Base-by-base conservation (phyloP, 2,888 invertebrate species). In the Campaea margaritaria region DNA sequence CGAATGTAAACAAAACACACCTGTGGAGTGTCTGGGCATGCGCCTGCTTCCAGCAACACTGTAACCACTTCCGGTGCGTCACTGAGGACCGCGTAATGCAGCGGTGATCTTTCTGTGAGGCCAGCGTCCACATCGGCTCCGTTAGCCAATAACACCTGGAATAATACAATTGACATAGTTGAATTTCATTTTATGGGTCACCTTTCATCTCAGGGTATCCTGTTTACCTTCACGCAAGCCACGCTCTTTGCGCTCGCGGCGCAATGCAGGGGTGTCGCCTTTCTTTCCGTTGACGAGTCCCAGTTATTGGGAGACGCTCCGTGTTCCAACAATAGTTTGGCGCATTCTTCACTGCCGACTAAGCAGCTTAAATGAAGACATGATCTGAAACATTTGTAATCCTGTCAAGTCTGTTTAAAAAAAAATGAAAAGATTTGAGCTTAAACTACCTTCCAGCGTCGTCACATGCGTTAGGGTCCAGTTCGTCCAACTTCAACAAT, bases 101-200 rank as follows among this genome's bases (percentile, higher is more conserved):
- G 86, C 0, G 98, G 96, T 41, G 96, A 96, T 65, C 94, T 94
- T 54, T 94, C 94, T 53, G 87, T 93, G 48, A 94, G 87, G 12
- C 96, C 96, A 8, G 96, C 95, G 74, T 96, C 95, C n/a, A 96
- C 94, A 72, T 96, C 95, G n/a, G 97, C 97, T 0, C 96, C 96
- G 58, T 94, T 61, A 43, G 47, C 60, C 21, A 61, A 47, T 39
- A 98, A 82, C 69, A 95, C 84, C 85, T 94, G 91, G 36, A 87
- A 76, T 74, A 76, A 74, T 67, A 75, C 59, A 73, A 62, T 69
- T 67, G 67, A 65, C 60, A 70, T 64, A 59, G 55, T n/a, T 36
- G 36, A 36, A 36, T 65, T 38, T 46, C 43, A 34, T 62, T 65
- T 70, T 70, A 57, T 71, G 51, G 72, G 71, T 73, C 75, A 70